phyloP scores from a whole-genome alignment of 35 echinoderm and acorn worm species.

The Acanthaster planci region DNA sequence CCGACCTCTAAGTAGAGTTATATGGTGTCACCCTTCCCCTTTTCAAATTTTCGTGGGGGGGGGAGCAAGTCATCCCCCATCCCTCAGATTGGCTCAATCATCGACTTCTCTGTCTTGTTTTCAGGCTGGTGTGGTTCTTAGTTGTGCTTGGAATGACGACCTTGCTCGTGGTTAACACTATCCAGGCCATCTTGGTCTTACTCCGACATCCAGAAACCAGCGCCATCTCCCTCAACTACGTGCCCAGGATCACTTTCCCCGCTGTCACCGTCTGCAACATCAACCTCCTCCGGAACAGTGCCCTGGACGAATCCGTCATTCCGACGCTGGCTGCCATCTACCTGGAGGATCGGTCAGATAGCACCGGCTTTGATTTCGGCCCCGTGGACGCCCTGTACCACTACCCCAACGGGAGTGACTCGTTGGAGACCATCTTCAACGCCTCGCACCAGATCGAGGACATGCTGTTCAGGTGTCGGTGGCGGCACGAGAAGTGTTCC shows the following conservation, averaged over 20 bases:
- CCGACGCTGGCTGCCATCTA: background rate
- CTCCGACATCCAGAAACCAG: too few species aligned
- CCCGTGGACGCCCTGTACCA: background rate
- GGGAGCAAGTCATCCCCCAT: too few species aligned
- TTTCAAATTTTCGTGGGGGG: too few species aligned
- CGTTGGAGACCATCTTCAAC: background rate
- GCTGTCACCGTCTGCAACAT: slow-evolving; percentile 77
- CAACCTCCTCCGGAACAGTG: slow-evolving; percentile 40
- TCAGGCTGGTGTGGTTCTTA: too few species aligned
- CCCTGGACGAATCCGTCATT: background rate
- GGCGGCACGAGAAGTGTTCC: slow-evolving; percentile 28
- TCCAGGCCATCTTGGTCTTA: too few species aligned
- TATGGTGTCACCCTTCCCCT: too few species aligned
- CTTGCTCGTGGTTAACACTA: too few species aligned
- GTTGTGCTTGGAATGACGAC: too few species aligned
- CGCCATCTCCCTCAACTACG: too few species aligned
- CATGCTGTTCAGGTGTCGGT: slow-evolving; percentile 33
- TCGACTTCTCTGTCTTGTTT: too few species aligned
- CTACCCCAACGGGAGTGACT: background rate
- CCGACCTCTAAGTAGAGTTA: too few species aligned
- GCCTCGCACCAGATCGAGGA: slow-evolving; percentile 34
- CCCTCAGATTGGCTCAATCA: too few species aligned
- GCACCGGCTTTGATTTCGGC: background rate
- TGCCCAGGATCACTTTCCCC: slow-evolving; percentile 45
- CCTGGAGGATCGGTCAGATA: background rate